Base-by-base conservation (phyloP, 2,888 invertebrate species). In the Noctua comes region DNA sequence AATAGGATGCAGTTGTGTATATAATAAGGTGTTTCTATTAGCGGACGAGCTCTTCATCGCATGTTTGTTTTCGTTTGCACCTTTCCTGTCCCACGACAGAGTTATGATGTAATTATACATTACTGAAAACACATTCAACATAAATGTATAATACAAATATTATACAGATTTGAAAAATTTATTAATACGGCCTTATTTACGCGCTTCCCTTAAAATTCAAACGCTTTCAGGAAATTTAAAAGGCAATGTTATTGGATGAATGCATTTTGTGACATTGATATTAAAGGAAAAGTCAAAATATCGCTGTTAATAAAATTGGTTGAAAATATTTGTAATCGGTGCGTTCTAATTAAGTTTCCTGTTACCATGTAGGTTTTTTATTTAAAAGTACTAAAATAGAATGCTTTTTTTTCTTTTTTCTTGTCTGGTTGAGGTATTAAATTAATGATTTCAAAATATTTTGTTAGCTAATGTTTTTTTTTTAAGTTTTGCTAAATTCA, bases 11-110 rank as follows among this genome's bases (percentile, higher is more conserved):
- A 81, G 79, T 87, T 88, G 83, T 87, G 86, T 87, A 86, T 88
- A 89, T 90, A 90, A 90, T 88, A 87, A 87, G 90, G 90, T 89
- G 89, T 90, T 90, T 91, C 91, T 91, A 90, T 89, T 85, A 90
- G 82, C 92, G 91, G 91, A 93, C 92, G 84, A 80, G 83, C 88
- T 79, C 90, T 87, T 88, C 90, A 90, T 83, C 87, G 87, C 88
- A 80, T 89, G 92, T 91, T 93, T 95, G 95, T 95, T 95, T 93
- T 93, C 92, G 88, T 93, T 93, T 88, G 83, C 90, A 92, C 91
- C 93, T 94, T 94, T 95, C 95, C 95, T 95, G 94, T 95, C 95
- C 90, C 94, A 96, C 95, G 95, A 90, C 89, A 84, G 68, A 66
- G 81, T 69, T 72, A 68, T 86, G 84, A 81, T 80, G 74, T 86